Conservation (phyloP, 2,797 vertebrate genomes). For the Enteromius radiatus region DNA sequence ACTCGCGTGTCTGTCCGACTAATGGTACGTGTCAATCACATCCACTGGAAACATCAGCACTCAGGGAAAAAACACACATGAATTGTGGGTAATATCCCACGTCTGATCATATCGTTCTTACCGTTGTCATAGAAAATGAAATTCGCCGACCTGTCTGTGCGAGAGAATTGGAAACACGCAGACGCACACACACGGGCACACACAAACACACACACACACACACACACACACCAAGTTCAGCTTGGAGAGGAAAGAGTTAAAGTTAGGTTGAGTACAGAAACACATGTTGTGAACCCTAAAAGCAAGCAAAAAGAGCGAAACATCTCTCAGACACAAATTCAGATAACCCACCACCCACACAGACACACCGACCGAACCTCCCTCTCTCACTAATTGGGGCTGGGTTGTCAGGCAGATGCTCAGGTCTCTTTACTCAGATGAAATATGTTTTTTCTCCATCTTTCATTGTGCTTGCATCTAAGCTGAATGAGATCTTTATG, state of each 20-base stretch:
- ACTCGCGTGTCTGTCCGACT: constrained; percentile 30
- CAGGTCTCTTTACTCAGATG: constrained; percentile 41
- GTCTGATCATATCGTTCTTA: constrained; percentile 78
- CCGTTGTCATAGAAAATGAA: constrained; percentile 86
- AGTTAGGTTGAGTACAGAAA: constrained; percentile 45
- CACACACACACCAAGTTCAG: constrained; percentile 54
- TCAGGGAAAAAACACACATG: constrained; percentile 58
- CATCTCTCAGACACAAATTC: constrained; percentile 46
- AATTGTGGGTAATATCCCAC: constrained; percentile 47
- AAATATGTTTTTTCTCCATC: constrained; percentile 52
- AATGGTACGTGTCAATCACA: constrained; percentile 52
- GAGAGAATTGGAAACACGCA: constrained; percentile 63
- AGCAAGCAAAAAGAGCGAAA: constrained; percentile 36
- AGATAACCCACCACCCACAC: constrained; percentile 44
- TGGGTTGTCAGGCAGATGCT: constrained; percentile 63
- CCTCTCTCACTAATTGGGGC: constrained; percentile 70
- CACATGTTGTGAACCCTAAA: constrained; percentile 31
- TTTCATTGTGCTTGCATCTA: constrained; percentile 43
- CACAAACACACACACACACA: constrained; percentile 25
- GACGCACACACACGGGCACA: constrained; percentile 16
- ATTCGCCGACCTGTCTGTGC: constrained; percentile 81
- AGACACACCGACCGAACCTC: constrained; percentile 29
- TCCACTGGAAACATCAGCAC: constrained; percentile 49
- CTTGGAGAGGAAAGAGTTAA: constrained; percentile 50
- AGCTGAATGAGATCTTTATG: constrained; percentile 55